Evolutionary conservation across 2,113 vertebrate species (phyloP), one percentile per base, ranked within the genome.

Genomic region (Actinemys pallida): DNA sequence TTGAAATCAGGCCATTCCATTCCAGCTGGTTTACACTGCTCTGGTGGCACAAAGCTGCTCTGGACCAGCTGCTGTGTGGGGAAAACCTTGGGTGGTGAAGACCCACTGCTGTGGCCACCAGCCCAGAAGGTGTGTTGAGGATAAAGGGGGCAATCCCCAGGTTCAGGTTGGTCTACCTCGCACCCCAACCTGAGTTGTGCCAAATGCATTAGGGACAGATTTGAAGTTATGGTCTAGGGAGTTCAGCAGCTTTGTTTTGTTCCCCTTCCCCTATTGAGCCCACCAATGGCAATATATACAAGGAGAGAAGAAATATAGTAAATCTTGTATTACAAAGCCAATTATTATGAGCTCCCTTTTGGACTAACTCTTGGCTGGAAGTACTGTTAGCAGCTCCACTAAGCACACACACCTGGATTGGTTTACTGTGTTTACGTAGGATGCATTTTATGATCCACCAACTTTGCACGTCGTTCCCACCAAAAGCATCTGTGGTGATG

Each of bases 371-470:
- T 10, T 29, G 39, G 9, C 35, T 90, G 81, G 59, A 80, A 35
- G 3, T 25, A 8, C 29, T 56, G 42, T 31, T 27, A 20, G 50
- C 25, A 56, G 54, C 10, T n/a, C 29, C 52, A 6, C 7, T 49
- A 91, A 93, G 72, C 10, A 25, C 31, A 54, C 8, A 54, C 20
- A 81, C 5, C 45, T 85, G 24, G 90, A 69, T 5, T 93, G 80
- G 27, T 95, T 31, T 88, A 45, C 42, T 83, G 5, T 47, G 29
- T 0, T 45, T 42, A 20, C 62, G 12, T 35, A 49, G 25, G 47
- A 82, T 87, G 65, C 31, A 88, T 5, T 83, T 95, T 92, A 62
- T 54, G 86, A 65, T 69, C 45, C 53, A 83, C 19, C n/a, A 54
- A 45, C 82, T 82, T 6, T 42, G 4, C 45, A 84, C 6, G 35